Base-by-base conservation (phyloP, 2,888 invertebrate genomes). In the Prosopocoilus inquinatus region DNA sequence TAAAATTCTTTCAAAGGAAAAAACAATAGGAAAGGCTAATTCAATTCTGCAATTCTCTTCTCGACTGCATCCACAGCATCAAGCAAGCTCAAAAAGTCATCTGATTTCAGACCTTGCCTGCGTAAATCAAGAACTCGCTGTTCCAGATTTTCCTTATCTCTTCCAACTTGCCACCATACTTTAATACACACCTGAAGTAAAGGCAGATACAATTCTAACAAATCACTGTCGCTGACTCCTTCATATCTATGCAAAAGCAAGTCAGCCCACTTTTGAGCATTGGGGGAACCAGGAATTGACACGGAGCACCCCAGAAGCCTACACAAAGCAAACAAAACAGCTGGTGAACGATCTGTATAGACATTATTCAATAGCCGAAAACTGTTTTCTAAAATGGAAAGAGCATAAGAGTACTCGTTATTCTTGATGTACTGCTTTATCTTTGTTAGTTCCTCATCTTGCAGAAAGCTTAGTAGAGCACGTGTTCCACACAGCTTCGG, bases 171-270 rank as follows among this genome's bases (percentile, higher is more conserved):
- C 74, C 64, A 84, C 84, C 86, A 88, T 65, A 89, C 80, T 66
- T 83, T 83, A 41, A 84, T 81, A 66, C 88, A 88, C 3, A 86
- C 81, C 64, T 87, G 84, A 53, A 89, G 64, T 45, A 89, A 74
- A 1, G 89, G 89, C 65, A 87, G 78, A 68, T 89, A 89, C 35
- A 89, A 79, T 43, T 84, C 80, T 49, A 89, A 74, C 38, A 89
- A 73, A 67, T 89, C 89, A 9, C 84, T 83, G 71, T 89, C 89
- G 67, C 87, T 85, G 60, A 89, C 84, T 2, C 84, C 86, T 61
- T 89, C 87, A 64, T 85, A 89, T 48, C 89, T 80, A 65, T 82
- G 81, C n/a, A 89, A 72, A 0, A 88, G 88, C 3, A 89, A 75
- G 57, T 84, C 83, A 0, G 87, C 87, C 85, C 87, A 89, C 57